Conservation (phyloP, 2,888 invertebrate genomes). For the Brenthis daphne region DNA sequence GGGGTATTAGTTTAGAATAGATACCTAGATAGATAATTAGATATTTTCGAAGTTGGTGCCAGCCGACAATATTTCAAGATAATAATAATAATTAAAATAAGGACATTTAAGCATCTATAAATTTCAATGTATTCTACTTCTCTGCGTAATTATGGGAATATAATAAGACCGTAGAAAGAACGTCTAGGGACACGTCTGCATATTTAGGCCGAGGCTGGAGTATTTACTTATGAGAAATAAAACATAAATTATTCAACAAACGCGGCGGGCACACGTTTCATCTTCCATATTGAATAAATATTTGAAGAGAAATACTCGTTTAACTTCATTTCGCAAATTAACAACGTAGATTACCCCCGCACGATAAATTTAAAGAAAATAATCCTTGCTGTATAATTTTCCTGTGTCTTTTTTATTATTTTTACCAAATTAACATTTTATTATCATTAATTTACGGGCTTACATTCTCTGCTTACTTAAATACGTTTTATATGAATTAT, state of each 20-base stretch:
- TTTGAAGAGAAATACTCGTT: constrained; percentile 57
- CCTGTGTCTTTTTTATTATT: constrained; percentile 31
- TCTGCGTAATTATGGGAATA: constrained; percentile 3
- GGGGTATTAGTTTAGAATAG: too few relatives aligned
- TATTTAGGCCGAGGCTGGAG: constrained; percentile 41
- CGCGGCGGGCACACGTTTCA: constrained; percentile 62
- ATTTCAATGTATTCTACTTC: constrained; percentile 2
- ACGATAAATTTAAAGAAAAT: constrained; percentile 44
- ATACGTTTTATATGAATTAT: not conserved
- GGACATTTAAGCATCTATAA: not conserved
- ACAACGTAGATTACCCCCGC: constrained; percentile 53
- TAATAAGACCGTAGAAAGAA: constrained; percentile 12
- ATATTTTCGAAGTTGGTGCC: too few relatives aligned
- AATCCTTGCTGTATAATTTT: constrained; percentile 31
- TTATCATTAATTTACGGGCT: constrained; percentile 11
- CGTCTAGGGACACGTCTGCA: constrained; percentile 25
- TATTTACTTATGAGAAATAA: constrained; percentile 59
- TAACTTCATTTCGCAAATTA: constrained; percentile 63
- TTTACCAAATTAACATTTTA: constrained; percentile 31
- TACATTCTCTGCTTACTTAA: not conserved
- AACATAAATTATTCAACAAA: constrained; percentile 75
- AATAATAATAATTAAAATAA: too few relatives aligned
- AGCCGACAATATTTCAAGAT: too few relatives aligned
- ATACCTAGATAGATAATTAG: too few relatives aligned
- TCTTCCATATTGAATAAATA: constrained; percentile 68